Evolutionary conservation across 1,140 invertebrate species (phyloP).

Genomic region (Wasmannia auropunctata): DNA sequence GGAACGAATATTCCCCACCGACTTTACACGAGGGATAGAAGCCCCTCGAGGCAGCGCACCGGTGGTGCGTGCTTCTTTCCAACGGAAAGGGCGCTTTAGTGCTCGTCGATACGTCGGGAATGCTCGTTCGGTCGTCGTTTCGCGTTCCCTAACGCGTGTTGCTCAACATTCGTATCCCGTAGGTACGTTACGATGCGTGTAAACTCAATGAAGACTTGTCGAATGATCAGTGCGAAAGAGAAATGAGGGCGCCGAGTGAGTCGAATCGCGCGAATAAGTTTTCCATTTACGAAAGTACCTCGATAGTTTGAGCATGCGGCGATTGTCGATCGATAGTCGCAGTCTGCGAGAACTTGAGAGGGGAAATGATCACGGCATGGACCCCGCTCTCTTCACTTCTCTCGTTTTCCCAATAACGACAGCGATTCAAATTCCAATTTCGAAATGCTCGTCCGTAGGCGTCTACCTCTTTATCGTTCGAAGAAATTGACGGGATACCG

Average conservation of each 20-base stretch:
- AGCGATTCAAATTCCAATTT: background rate
- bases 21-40: slow-evolving; percentile 70
- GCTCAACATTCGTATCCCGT: background rate
- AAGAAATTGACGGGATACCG: background rate
- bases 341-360: background rate
- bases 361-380: background rate
- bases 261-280: slow-evolving; percentile 2
- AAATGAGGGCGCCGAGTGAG: background rate
- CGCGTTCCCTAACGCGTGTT: background rate
- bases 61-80: slow-evolving; percentile 68
- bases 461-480: background rate
- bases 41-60: slow-evolving; percentile 47
- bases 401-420: background rate
- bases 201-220: background rate
- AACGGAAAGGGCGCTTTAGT: slow-evolving; percentile 68
- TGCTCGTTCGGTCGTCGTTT: slow-evolving; percentile 34
- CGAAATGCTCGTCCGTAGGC: background rate
- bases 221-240: background rate
- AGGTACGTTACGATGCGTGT: background rate
- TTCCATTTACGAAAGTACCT: background rate
- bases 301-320: background rate
- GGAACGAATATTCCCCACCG: slow-evolving; percentile 68
- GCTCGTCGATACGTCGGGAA: slow-evolving; percentile 61
- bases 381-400: background rate
- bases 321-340: background rate